These are phyloP conservation scores for Drosophila kohkoa DNA, from an alignment of 1,140 invertebrate genomes.

Conservation along the genomic window DNA sequence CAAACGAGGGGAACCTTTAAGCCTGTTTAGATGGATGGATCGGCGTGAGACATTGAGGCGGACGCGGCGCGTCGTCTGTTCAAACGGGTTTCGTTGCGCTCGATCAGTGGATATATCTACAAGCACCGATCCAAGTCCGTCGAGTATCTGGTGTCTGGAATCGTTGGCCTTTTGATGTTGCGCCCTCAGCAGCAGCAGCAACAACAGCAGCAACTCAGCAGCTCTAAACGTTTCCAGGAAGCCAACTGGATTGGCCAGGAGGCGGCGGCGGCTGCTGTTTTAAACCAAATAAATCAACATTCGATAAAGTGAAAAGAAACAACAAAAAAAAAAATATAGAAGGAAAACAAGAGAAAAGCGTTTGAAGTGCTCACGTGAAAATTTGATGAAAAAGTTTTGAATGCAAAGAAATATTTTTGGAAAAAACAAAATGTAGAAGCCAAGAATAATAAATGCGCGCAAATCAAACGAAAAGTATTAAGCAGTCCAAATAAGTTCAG, in stretches of 20 bases:
- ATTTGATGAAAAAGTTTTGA: conserved; percentile 33
- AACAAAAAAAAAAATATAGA: conserved; percentile 12
- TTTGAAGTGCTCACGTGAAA: conserved; percentile 73
- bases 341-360: conserved; percentile 28
- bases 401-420: conserved; percentile 20
- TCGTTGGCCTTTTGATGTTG: conserved; percentile 72
- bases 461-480: conserved; percentile 80
- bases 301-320: conserved; percentile 44
- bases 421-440: conserved; percentile 53
- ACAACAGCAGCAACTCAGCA: conserved; percentile 8
- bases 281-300: conserved; percentile 64
- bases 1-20: conserved; percentile 53
- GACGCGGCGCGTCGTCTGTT: conserved; percentile 50
- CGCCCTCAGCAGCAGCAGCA: conserved; percentile 38
- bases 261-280: conserved; percentile 26
- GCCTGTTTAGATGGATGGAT: conserved; percentile 75
- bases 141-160: conserved; percentile 37
- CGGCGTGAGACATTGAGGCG: conserved; percentile 56
- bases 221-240: conserved; percentile 66
- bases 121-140: background rate
- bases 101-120: conserved; percentile 45
- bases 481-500: conserved; percentile 66
- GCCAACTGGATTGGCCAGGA: conserved; percentile 42
- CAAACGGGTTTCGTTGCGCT: conserved; percentile 70
- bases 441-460: conserved; percentile 53